Conservation (phyloP, 2,888 invertebrate species). For the Lithophane semibrunnea region DNA sequence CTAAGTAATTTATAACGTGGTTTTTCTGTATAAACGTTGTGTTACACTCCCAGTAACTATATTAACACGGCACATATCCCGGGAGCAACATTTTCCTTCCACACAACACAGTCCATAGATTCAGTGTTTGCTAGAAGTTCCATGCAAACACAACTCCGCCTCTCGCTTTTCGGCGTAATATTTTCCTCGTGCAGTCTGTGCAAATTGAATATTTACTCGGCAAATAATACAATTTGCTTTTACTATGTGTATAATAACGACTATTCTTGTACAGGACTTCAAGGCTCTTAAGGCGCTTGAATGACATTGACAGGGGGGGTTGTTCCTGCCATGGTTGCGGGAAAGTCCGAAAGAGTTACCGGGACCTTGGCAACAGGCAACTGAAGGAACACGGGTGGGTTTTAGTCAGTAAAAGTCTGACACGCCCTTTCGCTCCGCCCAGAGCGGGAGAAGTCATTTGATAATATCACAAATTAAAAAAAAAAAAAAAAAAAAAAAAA, state of each 20-base stretch:
- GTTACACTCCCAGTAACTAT: slow-evolving; percentile 42
- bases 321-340: too few species aligned
- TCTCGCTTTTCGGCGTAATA: slow-evolving; percentile 62
- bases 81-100: slow-evolving; percentile 59
- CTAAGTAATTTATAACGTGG: background rate
- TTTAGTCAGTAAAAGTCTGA: too few species aligned
- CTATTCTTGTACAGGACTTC: background rate
- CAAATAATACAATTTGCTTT: slow-evolving; percentile 47
- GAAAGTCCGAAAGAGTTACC: too few species aligned
- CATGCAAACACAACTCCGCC: slow-evolving; percentile 59
- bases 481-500: too few species aligned
- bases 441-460: too few species aligned
- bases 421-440: too few species aligned
- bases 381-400: too few species aligned
- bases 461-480: too few species aligned
- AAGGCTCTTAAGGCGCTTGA: background rate
- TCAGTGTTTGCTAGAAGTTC: slow-evolving; percentile 62
- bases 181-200: slow-evolving; percentile 66
- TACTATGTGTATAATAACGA: slow-evolving; percentile 28
- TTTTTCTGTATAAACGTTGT: slow-evolving; percentile 24
- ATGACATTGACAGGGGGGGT: too few species aligned
- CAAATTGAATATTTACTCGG: slow-evolving; percentile 64
- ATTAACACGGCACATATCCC: slow-evolving; percentile 50
- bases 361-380: too few species aligned
- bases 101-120: slow-evolving; percentile 58